Conservation (phyloP, 2,888 invertebrate species). For the Anthophora plumipes region DNA sequence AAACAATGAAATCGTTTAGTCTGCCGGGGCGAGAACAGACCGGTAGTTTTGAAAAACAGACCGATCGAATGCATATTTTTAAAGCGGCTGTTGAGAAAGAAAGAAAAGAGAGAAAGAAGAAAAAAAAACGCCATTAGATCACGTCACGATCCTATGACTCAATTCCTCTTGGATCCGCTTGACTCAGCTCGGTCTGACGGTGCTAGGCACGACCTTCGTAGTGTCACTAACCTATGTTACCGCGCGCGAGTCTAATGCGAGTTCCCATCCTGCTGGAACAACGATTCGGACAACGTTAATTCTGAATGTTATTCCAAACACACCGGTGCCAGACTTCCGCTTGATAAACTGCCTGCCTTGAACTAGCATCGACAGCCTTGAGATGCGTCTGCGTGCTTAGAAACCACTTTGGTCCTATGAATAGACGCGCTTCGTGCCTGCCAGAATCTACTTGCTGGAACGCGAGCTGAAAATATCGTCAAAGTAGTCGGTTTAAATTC, state of each 20-base stretch:
- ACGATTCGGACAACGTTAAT: constrained; percentile 65
- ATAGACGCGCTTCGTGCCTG: constrained; percentile 24
- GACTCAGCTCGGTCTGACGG: constrained; percentile 36
- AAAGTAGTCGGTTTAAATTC: background rate
- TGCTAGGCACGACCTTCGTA: constrained; percentile 73
- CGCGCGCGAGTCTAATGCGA: constrained; percentile 71
- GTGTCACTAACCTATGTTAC: constrained; percentile 83
- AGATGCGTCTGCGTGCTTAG: constrained; percentile 1
- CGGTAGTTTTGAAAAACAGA: background rate
- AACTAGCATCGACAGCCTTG: constrained; percentile 68
- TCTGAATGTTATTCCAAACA: constrained; percentile 78
- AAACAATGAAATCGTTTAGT: too few species aligned
- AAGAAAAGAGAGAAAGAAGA: too few species aligned
- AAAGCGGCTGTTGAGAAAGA: constrained; percentile 21
- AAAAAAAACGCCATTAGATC: constrained; percentile 51
- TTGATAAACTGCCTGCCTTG: constrained; percentile 78
- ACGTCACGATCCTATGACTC: constrained; percentile 58
- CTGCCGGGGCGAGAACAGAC: too few species aligned
- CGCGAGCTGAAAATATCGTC: constrained; percentile 12
- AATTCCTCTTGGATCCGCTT: constrained; percentile 19
- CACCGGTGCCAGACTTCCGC: constrained; percentile 81
- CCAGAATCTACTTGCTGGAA: constrained; percentile 5
- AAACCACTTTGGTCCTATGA: constrained; percentile 35
- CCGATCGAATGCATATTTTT: constrained; percentile 47
- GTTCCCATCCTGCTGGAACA: constrained; percentile 50